Percentiles rank a stretch among this genome's conserved stretches.
These are phyloP conservation scores for Cetonia aurata DNA, from an alignment of 2,888 invertebrate genomes.

Conservation along the genomic window DNA sequence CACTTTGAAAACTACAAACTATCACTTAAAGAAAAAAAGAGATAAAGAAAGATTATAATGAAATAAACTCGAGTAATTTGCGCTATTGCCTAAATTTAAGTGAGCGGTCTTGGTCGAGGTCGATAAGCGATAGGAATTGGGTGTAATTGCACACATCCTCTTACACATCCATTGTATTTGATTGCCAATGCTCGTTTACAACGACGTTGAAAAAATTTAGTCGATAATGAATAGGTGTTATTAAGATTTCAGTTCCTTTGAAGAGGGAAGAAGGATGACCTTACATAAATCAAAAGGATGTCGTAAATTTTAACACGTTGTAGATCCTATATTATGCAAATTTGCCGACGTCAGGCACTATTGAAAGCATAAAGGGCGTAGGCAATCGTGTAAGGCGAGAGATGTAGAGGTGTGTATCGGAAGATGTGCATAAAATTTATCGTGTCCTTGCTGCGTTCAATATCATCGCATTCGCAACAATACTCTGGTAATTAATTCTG, in stretches of 20 bases:
- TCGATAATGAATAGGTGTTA: conserved; percentile 13
- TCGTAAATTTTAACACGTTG: conserved; percentile 31
- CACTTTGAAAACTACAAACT: no score
- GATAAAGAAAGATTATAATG: no score
- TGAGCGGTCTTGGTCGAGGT: conserved; percentile 22
- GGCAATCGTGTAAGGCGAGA: conserved; percentile 28
- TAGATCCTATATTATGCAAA: conserved; percentile 33
- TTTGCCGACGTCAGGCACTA: conserved; percentile 16
- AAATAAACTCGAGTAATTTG: not conserved
- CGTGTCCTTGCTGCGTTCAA: not conserved
- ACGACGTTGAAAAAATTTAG: conserved; percentile 3
- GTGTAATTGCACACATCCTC: conserved; percentile 25
- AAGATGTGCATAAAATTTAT: conserved; percentile 3
- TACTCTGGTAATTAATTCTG: not conserved
- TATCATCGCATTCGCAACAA: not conserved
- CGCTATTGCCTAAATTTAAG: conserved; percentile 9
- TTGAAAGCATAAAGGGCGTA: conserved; percentile 32
- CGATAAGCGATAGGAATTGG: conserved; percentile 10
- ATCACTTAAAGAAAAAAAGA: no score
- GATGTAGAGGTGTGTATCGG: conserved; percentile 9
- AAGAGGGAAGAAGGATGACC: not conserved
- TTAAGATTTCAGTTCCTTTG: conserved; percentile 9
- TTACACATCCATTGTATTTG: conserved; percentile 24
- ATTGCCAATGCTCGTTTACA: conserved; percentile 8
- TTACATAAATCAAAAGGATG: conserved; percentile 10